phyloP scores from a whole-genome alignment of 2,797 vertebrate genomes.

The Amphiprion clarkii region DNA sequence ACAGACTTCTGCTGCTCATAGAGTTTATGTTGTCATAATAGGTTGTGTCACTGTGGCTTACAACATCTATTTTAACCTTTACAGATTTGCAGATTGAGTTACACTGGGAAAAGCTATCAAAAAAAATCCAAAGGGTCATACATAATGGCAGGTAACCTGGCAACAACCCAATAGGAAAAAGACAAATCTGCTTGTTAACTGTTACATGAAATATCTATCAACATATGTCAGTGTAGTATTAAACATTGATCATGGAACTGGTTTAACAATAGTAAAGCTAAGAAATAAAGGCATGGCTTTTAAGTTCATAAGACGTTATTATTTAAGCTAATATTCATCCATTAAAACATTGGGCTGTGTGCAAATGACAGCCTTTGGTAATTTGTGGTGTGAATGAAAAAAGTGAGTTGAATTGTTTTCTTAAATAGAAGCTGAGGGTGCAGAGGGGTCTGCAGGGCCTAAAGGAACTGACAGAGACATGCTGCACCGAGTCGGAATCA shows the following conservation, averaged over 20 bases:
- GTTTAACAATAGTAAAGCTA: background rate
- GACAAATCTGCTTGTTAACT: no score
- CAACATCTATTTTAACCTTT: background rate
- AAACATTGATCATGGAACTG: background rate
- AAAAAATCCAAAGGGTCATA: background rate
- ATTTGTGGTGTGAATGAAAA: slow-evolving; percentile 39
- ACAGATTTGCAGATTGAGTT: slow-evolving; percentile 11
- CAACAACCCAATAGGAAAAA: background rate
- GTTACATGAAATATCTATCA: background rate
- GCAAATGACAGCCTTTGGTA: slow-evolving; percentile 38
- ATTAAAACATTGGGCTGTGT: slow-evolving; percentile 44
- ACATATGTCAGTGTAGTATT: background rate
- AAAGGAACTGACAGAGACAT: slow-evolving; percentile 49
- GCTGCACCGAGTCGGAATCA: slow-evolving; percentile 50
- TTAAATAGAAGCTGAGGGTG: slow-evolving; percentile 39
- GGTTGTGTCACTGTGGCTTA: background rate
- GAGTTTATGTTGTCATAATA: background rate
- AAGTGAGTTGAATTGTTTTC: slow-evolving; percentile 33
- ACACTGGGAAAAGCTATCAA: background rate
- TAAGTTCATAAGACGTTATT: slow-evolving; percentile 20
- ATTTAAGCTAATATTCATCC: slow-evolving; percentile 36
- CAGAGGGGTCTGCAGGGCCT: slow-evolving; percentile 35
- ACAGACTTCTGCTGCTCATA: slow-evolving; percentile 8
- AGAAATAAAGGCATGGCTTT: background rate
- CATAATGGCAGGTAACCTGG: background rate